Evolutionary conservation across 2,888 invertebrate species (phyloP).

Genomic region (Ichneumon xanthorius): DNA sequence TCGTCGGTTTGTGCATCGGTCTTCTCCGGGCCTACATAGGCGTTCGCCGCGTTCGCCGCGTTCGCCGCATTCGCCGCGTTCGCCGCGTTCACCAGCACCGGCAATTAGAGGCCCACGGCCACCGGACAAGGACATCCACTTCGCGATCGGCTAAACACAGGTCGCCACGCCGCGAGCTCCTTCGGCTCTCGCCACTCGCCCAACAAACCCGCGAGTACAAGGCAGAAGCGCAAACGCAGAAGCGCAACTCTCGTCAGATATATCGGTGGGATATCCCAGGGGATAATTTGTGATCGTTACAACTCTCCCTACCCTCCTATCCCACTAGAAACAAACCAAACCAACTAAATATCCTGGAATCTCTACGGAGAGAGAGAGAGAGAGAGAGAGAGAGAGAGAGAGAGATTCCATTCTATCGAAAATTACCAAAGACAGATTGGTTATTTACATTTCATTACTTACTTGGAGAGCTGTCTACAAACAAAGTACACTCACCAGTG

Average conservation of each 20-base stretch:
- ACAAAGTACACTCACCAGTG: background rate
- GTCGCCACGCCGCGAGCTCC: constrained; percentile 75
- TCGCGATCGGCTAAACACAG: constrained; percentile 82
- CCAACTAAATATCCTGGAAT: background rate
- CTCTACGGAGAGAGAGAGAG: background rate
- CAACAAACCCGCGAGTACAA: constrained; percentile 30
- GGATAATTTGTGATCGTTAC: constrained; percentile 80
- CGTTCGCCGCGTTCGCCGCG: constrained; percentile 51
- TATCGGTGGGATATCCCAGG: constrained; percentile 64
- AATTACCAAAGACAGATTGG: constrained; percentile 9
- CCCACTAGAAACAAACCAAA: constrained; percentile 13
- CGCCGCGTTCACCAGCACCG: constrained; percentile 75
- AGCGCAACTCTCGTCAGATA: constrained; percentile 55
- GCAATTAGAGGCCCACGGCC: constrained; percentile 82
- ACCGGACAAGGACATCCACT: constrained; percentile 82
- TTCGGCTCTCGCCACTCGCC: constrained; percentile 24
- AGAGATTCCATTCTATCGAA: constrained; percentile 26
- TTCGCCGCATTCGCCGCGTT: constrained; percentile 59
- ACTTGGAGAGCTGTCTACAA: too few relatives aligned
- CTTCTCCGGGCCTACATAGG: background rate
- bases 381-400: background rate
- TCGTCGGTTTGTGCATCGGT: constrained; percentile 50
- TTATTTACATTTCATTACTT: constrained; percentile 16
- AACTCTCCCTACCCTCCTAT: constrained; percentile 37
- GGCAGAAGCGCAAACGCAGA: constrained; percentile 56